Evolutionary conservation across 1,140 invertebrate species (phyloP), one percentile per base, ranked within the genome.

Genomic region (Sycophaga agraensis): DNA sequence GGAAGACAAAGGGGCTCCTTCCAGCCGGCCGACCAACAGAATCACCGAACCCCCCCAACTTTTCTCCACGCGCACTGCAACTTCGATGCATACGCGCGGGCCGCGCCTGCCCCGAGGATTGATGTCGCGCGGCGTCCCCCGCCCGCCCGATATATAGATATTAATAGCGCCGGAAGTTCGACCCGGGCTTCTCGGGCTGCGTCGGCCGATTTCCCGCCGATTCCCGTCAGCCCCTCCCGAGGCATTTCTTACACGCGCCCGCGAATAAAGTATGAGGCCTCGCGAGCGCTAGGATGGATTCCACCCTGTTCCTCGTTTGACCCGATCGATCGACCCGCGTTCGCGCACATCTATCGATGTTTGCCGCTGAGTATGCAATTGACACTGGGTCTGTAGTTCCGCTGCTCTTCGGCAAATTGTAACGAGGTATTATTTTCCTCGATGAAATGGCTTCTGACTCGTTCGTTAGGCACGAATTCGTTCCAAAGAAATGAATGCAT

Each of bases 111-210:
- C 64, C 66, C 22, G 45, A 70, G 73, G 72, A 76, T 74, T 74
- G 73, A 74, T 70, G 72, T 70, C 66, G 48, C 62, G 43, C 68
- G 74, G 73, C n/a, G n/a, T n/a, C n/a, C n/a, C n/a, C 22, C 5
- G 24, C 43, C 28, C 43, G 43, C 24, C 22, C 43, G 43, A n/a
- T 26, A n/a, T 28, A 46, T 46, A 46, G 43, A 46, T 46, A 46
- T 46, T 46, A 46, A 46, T 46, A 46, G 43, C 4, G 22, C 17
- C 19, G 14, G 11, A n/a, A 46, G 22, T 46, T 46, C 14, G n/a
- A n/a, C 43, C 0, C 17, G 22, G 22, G 16, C 19, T 26, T 46
- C 43, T 26, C 14, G 4, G 4, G 43, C 14, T 26, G 3, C 16
- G 28, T 46, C 43, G 5, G 4, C 17, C 22, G 14, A 26, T 26